Base-by-base conservation (phyloP, 2,888 invertebrate genomes). In the Atherix ibis region DNA sequence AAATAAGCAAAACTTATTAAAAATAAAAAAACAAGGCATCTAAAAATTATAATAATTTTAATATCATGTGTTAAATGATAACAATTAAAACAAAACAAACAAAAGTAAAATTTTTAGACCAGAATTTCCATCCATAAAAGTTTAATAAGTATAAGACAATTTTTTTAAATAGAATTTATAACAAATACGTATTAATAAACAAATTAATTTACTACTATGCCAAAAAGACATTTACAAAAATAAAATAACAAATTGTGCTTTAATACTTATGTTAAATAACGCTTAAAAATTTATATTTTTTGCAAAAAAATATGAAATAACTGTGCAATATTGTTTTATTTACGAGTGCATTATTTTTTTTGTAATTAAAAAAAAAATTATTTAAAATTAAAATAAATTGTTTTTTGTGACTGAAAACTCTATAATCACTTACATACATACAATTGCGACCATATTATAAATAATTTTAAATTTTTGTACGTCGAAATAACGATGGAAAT, bases 1-100 rank as follows among this genome's bases (percentile, higher is more conserved):
- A 62, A 62, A 49, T 62, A 61, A 51, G 44, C 24, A 12, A 33
- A 18, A 33, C 6, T 27, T 24, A n/a, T n/a, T n/a, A n/a, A 19
- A 22, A 18, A 25, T 24, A 31, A 27, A 30, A 17, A 27, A 14
- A 14, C 15, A 28, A 22, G n/a, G 12, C 9, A 27, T n/a, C 5
- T 9, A 27, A 28, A 28, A 28, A 4, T 28, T 26, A 8, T 9
- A 22, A 22, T 9, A 22, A 22, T 22, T 8, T 8, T 8, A 22
- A 22, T 8, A n/a, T n/a, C 22, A 22, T 22, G 6, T 22, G 10
- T 22, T 12, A n/a, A 27, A 27, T 9, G 27, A n/a, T 9, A 9
- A 27, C 6, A 8, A 8, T 14, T 15, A 13, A 29, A 3, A 31
- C 10, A 31, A 4, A 12, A 10, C 4, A 9, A 14, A 29, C 8